Evolutionary conservation across 2,113 vertebrate genomes (phyloP).

Genomic region (Bostrychus sinensis): DNA sequence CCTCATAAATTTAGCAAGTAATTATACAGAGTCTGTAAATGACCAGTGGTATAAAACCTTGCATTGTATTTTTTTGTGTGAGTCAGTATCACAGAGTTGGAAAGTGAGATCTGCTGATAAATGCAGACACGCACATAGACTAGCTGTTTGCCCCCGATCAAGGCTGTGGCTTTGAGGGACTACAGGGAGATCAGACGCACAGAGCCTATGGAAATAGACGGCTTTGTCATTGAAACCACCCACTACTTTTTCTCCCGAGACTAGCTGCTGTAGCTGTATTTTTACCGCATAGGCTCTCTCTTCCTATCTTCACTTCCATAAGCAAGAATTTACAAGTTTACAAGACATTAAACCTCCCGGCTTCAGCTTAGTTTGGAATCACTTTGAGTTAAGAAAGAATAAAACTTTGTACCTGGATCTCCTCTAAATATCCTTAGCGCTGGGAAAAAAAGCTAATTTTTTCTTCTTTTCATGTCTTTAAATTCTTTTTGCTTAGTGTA

Average conservation of each 20-base stretch:
- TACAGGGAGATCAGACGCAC: slow-evolving; percentile 87
- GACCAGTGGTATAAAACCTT: slow-evolving; percentile 69
- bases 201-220: slow-evolving; percentile 86
- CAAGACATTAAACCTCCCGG: neutral
- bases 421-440: slow-evolving; percentile 1
- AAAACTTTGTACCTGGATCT: slow-evolving; percentile 7
- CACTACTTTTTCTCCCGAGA: slow-evolving; percentile 49
- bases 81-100: slow-evolving; percentile 82
- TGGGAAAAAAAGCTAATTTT: neutral
- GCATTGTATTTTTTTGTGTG: slow-evolving; percentile 89
- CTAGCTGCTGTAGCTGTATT: slow-evolving; percentile 38
- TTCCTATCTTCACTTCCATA: slow-evolving; percentile 31
- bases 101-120: slow-evolving; percentile 81
- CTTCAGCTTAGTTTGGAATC: slow-evolving; percentile 9
- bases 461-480: neutral
- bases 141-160: slow-evolving; percentile 90
- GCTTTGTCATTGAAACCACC: slow-evolving; percentile 74
- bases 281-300: slow-evolving; percentile 32
- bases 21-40: slow-evolving; percentile 71
- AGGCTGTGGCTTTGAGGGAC: slow-evolving; percentile 91
- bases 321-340: slow-evolving; percentile 22
- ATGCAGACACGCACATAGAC: slow-evolving; percentile 41
- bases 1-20: slow-evolving; percentile 85
- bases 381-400: slow-evolving; percentile 1
- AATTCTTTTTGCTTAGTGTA: neutral